Percentiles rank a stretch among this genome's conserved stretches.
phyloP scores from a whole-genome alignment of 2,797 vertebrate species.

The Lutra lutra region DNA sequence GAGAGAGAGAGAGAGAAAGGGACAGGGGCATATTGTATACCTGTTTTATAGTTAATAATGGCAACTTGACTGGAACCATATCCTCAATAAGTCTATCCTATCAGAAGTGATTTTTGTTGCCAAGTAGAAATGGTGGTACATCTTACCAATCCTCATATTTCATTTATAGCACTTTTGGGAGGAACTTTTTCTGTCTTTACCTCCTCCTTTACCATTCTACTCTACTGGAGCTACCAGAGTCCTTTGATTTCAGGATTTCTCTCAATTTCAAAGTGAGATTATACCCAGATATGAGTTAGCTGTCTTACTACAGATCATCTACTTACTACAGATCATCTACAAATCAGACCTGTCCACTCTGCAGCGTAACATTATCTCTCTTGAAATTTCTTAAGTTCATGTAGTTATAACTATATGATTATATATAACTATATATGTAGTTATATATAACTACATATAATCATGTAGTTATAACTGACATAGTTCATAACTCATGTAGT shows the following conservation, averaged over 20 bases:
- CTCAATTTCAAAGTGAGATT: not conserved
- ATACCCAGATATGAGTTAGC: not conserved
- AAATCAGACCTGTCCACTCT: not conserved
- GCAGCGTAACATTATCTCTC: not conserved
- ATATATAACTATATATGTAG: too few species aligned
- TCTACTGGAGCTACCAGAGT: not conserved
- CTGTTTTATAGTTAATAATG: not conserved
- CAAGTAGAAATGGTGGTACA: not conserved
- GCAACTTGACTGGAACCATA: not conserved
- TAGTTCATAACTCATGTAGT: not conserved
- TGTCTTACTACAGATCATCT: not conserved
- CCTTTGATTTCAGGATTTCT: constrained; percentile 10
- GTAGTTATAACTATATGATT: too few species aligned
- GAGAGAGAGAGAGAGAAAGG: not conserved
- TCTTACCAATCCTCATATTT: not conserved
- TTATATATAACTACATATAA: too few species aligned
- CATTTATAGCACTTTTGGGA: not conserved
- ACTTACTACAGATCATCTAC: not conserved
- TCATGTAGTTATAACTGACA: too few species aligned
- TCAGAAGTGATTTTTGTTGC: not conserved
- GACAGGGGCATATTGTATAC: not conserved
- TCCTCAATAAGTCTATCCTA: not conserved
- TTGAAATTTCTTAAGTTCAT: not conserved
- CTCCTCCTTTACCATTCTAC: not conserved
- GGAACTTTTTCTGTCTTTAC: not conserved